These are phyloP conservation scores for Caenorhabditis sinica DNA, from an alignment of 2,888 invertebrate species.

Conservation along the genomic window DNA sequence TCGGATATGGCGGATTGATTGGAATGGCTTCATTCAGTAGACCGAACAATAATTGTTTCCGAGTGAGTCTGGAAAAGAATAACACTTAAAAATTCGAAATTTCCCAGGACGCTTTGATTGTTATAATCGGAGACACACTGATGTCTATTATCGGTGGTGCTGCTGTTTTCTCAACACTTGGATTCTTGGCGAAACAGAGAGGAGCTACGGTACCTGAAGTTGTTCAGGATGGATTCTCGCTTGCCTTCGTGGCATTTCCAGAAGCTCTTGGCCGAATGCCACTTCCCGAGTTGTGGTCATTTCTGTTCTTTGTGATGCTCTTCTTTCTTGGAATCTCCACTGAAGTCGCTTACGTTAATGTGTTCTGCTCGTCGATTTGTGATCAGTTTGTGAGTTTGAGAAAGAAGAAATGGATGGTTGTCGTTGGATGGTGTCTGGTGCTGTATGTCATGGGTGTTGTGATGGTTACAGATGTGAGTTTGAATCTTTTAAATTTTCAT, in stretches of 20 bases:
- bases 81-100: conserved; percentile 2
- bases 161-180: conserved; percentile 76
- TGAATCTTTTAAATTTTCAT: background rate
- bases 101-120: conserved; percentile 78
- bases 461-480: conserved; percentile 72
- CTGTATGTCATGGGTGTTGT: conserved; percentile 71
- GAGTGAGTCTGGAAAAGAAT: conserved; percentile 35
- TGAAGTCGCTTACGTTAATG: conserved; percentile 61
- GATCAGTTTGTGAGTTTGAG: conserved; percentile 73
- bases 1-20: conserved; percentile 80
- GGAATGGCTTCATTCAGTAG: conserved; percentile 79
- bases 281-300: conserved; percentile 84
- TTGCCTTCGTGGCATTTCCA: conserved; percentile 84
- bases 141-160: conserved; percentile 75
- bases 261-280: conserved; percentile 84
- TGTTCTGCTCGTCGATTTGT: conserved; percentile 72
- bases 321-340: conserved; percentile 84
- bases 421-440: conserved; percentile 66
- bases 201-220: conserved; percentile 63
- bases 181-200: conserved; percentile 70
- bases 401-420: conserved; percentile 70
- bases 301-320: conserved; percentile 84
- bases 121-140: conserved; percentile 78
- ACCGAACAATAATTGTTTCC: conserved; percentile 76
- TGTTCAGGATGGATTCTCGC: conserved; percentile 83